These are phyloP conservation scores for Orthosia incerta DNA, from an alignment of 2,888 invertebrate genomes.

Conservation along the genomic window DNA sequence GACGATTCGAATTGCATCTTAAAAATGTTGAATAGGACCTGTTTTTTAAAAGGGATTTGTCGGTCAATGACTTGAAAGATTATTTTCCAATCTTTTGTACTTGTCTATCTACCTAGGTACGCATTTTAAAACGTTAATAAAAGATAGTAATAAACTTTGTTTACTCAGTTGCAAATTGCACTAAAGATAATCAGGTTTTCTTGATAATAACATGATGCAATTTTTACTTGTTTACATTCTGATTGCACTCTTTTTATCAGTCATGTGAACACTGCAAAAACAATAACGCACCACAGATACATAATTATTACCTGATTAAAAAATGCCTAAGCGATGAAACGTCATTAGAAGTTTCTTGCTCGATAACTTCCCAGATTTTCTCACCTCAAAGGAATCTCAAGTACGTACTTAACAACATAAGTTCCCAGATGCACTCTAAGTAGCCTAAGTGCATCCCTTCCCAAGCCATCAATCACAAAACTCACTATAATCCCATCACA, in stretches of 20 bases:
- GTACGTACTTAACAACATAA: conserved; percentile 1
- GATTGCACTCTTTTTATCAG: conserved; percentile 22
- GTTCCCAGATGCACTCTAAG: conserved; percentile 27
- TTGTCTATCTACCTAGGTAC: conserved; percentile 3
- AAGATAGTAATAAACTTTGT: conserved; percentile 4
- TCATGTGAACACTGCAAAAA: conserved; percentile 7
- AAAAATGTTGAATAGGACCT: conserved; percentile 31
- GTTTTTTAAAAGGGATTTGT: conserved; percentile 9
- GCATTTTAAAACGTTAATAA: not conserved
- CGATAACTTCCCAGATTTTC: conserved; percentile 4
- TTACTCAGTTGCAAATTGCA: conserved; percentile 40
- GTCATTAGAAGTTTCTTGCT: not conserved
- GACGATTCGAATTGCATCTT: conserved; percentile 15
- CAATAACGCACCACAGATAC: not conserved
- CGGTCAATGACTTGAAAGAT: conserved; percentile 19
- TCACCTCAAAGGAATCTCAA: conserved; percentile 1
- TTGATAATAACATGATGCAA: conserved; percentile 27
- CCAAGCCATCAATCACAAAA: conserved; percentile 49
- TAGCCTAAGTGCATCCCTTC: conserved; percentile 20
- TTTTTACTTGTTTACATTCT: conserved; percentile 29
- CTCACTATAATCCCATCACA: conserved; percentile 31
- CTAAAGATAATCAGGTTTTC: conserved; percentile 15
- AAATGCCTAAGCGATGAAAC: not conserved
- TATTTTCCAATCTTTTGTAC: conserved; percentile 6
- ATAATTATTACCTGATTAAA: not conserved